Percentiles rank a stretch among this genome's conserved stretches.
Evolutionary conservation across 2,113 vertebrate species (phyloP).

Genomic region (Perca flavescens): DNA sequence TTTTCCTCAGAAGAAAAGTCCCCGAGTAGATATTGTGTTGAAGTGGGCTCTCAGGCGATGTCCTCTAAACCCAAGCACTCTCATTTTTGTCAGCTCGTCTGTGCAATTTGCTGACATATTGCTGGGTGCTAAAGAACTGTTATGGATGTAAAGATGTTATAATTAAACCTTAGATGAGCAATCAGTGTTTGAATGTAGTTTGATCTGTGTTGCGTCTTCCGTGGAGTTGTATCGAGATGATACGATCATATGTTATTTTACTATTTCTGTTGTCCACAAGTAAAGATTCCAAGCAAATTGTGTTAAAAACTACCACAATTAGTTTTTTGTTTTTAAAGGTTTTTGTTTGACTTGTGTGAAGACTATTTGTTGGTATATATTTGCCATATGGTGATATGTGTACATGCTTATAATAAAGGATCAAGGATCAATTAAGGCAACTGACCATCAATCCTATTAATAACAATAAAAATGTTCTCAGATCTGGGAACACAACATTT

Average conservation of each 20-base stretch:
- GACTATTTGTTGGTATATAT: not conserved
- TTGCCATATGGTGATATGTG: not conserved
- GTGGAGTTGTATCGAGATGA: not conserved
- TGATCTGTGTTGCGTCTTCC: not conserved
- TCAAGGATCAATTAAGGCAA: too few species aligned
- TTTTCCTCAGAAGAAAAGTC: slow-evolving; percentile 37
- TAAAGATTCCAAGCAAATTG: not conserved
- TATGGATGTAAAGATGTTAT: not conserved
- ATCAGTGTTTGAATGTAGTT: not conserved
- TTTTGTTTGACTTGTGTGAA: too few species aligned
- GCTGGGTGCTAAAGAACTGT: not conserved
- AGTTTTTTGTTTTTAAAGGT: not conserved
- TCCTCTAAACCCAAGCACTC: slow-evolving; percentile 38
- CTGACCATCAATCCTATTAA: not conserved
- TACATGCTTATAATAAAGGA: not conserved
- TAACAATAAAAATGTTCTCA: not conserved
- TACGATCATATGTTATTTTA: not conserved
- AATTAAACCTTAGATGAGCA: slow-evolving; percentile 2
- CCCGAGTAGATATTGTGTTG: slow-evolving; percentile 21
- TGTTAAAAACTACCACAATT: not conserved
- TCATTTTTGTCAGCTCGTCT: slow-evolving; percentile 4
- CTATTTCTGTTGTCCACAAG: not conserved
- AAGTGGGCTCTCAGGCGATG: slow-evolving; percentile 26
- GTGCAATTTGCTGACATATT: not conserved
- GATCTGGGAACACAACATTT: not conserved